Evolutionary conservation across 2,113 vertebrate species (phyloP).

Genomic region (Corythoichthys intestinalis): DNA sequence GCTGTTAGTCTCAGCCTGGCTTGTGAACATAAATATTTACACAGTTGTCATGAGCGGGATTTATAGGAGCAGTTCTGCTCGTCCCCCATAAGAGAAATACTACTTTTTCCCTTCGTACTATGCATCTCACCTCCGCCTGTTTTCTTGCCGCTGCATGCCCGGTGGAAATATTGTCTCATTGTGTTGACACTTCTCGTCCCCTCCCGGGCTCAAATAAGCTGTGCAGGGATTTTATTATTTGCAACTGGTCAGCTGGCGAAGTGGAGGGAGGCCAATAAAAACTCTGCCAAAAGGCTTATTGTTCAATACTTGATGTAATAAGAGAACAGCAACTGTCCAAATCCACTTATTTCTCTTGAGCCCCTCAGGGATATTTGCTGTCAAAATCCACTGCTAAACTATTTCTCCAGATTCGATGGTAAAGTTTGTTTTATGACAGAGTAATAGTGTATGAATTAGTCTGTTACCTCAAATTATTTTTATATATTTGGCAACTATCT

Average conservation of each 20-base stretch:
- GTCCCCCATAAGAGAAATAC: conserved; percentile 27
- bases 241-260: conserved; percentile 38
- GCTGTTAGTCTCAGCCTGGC: conserved; percentile 60
- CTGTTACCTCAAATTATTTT: background rate
- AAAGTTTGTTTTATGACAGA: background rate
- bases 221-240: conserved; percentile 56
- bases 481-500: background rate
- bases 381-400: background rate
- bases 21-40: conserved; percentile 72
- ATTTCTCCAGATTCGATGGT: background rate
- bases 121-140: conserved; percentile 15
- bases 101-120: conserved; percentile 5
- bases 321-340: conserved; percentile 21
- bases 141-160: conserved; percentile 40
- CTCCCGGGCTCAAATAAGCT: conserved; percentile 59
- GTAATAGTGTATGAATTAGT: background rate
- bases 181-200: conserved; percentile 60
- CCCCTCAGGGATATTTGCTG: conserved; percentile 9
- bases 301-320: conserved; percentile 53
- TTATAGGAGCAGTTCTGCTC: conserved; percentile 55
- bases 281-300: conserved; percentile 48
- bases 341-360: conserved; percentile 8
- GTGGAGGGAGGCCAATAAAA: conserved; percentile 51
- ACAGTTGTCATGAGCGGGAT: conserved; percentile 60
- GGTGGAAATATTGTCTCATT: conserved; percentile 63